Base-by-base conservation (phyloP, 2,888 invertebrate species). In the Thecophora atra region DNA sequence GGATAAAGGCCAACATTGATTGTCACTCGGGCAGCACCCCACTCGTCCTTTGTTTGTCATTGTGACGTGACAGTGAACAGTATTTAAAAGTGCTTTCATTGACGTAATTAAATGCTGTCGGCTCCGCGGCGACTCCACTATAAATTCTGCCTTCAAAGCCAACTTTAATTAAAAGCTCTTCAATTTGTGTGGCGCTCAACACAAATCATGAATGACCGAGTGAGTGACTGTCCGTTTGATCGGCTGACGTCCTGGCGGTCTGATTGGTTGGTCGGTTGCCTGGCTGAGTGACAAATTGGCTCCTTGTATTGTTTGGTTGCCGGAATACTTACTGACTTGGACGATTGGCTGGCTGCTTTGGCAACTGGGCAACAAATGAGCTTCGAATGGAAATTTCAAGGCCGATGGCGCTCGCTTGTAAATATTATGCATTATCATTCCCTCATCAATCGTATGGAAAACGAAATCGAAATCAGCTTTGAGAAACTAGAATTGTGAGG, bases 131-230 rank as follows among this genome's bases (percentile, higher is more conserved):
- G 28, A 58, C 15, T 58, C 26, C 47, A 28, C 15, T 28, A 58
- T 28, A 17, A 58, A 58, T 28, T 15, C 17, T 28, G 26, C 17
- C 58, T 58, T 58, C 26, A 58, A 58, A 58, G 58, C 58, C 28
- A 17, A 58, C 58, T 58, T 28, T 58, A 58, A 58, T 58, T 58
- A 58, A 58, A 28, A 58, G 58, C 58, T 58, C 58, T 58, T 58
- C 28, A 58, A 24, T 58, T 58, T 58, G 58, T 28, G 58, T 8
- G 28, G 26, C 56, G 28, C 13, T 28, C 26, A 58, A 28, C 28
- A 28, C 11, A 58, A 58, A 58, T 58, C 28, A 58, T 58, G 58
- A 26, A 5, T 47, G 6, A n/a, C 4, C 5, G 47, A 47, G 5
- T n/a, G 1, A 15, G 3, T 58, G 58, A 24, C 8, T 24, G 58